Evolutionary conservation across 2,797 vertebrate genomes (phyloP).

Genomic region (Esox lucius): DNA sequence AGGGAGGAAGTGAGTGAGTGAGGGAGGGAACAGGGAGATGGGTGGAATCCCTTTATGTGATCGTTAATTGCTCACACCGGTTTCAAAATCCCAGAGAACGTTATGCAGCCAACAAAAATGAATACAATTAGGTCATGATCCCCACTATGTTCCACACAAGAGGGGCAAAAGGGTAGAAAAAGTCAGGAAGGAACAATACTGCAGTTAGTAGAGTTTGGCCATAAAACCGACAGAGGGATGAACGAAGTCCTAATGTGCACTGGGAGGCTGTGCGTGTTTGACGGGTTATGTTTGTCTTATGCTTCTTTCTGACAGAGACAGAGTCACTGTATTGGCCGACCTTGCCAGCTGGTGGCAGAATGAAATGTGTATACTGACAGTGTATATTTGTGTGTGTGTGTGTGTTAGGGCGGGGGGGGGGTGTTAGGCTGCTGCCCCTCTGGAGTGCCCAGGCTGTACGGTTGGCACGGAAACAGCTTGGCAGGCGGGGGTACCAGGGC

Average conservation of each 20-base stretch:
- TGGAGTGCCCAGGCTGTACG: constrained; percentile 51
- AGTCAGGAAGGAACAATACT: not conserved
- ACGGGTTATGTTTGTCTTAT: not conserved
- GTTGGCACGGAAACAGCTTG: constrained; percentile 43
- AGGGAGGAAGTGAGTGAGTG: not conserved
- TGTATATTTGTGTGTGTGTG: constrained; percentile 5
- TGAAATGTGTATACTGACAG: constrained; percentile 2
- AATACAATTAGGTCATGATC: not conserved
- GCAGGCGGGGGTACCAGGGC: constrained; percentile 28
- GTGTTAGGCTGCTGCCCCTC: constrained; percentile 32
- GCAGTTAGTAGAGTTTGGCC: not conserved
- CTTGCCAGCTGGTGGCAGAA: constrained; percentile 56
- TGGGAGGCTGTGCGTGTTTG: not conserved
- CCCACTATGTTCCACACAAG: not conserved
- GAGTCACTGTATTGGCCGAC: constrained; percentile 43
- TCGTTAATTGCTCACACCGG: constrained; percentile 10
- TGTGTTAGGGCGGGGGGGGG: constrained; percentile 30
- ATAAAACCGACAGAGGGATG: not conserved
- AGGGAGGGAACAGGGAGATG: not conserved
- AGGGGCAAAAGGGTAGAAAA: not conserved
- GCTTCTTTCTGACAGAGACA: constrained; percentile 12
- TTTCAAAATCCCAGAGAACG: not conserved
- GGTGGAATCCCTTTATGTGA: not conserved
- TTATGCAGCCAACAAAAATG: not conserved
- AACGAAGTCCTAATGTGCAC: not conserved